phyloP scores from a whole-genome alignment of 2,797 vertebrate species.

The Macrochelys suwanniensis region DNA sequence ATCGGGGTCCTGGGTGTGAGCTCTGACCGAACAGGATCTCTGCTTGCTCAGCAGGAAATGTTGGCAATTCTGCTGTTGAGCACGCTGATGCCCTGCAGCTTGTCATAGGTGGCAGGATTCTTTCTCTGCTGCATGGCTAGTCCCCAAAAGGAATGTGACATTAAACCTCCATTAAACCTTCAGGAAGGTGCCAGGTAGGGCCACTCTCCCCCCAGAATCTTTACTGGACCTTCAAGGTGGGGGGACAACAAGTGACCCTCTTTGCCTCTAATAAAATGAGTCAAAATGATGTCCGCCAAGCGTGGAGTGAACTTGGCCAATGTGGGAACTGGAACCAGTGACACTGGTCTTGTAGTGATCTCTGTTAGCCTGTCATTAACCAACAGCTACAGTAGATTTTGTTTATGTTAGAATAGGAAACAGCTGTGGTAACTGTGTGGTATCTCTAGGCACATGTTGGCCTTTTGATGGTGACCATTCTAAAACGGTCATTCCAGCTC shows the following conservation, averaged over 20 bases:
- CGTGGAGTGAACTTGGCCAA: neutral
- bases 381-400: neutral
- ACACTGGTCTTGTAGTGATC: accelerated
- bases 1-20: neutral
- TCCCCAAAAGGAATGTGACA: accelerated
- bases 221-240: neutral
- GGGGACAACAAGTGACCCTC: neutral
- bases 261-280: accelerated
- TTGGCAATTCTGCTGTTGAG: neutral
- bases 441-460: neutral
- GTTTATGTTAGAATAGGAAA: neutral
- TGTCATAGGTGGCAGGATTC: neutral
- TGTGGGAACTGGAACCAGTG: neutral
- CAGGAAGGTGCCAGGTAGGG: neutral
- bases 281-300: neutral
- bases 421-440: accelerated
- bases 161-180: neutral
- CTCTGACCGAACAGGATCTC: neutral
- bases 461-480: neutral
- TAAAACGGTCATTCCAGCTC: neutral
- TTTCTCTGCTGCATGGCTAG: accelerated
- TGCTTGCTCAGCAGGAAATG: neutral
- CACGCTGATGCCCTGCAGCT: neutral
- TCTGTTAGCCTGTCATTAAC: neutral
- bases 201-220: neutral